Evolutionary conservation across 2,797 vertebrate species (phyloP).

Genomic region (Sylvilagus floridanus): DNA sequence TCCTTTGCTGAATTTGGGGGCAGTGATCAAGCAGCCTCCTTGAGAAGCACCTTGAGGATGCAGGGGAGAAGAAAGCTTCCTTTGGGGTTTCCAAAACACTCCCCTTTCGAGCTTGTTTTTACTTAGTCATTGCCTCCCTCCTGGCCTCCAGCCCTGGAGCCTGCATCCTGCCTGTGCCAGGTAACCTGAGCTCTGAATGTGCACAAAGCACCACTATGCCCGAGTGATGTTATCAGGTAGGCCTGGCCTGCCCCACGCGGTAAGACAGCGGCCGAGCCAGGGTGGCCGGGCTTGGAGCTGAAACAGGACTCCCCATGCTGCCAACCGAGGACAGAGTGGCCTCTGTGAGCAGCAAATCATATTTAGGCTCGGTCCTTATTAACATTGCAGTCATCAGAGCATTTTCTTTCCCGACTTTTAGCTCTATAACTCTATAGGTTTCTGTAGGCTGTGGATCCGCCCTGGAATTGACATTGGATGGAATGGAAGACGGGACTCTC

Average conservation of each 20-base stretch:
- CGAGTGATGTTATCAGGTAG: constrained; percentile 79
- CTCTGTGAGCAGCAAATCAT: constrained; percentile 78
- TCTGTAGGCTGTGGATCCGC: not conserved
- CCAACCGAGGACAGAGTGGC: constrained; percentile 67
- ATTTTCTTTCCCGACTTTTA: constrained; percentile 40
- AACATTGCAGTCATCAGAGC: constrained; percentile 40
- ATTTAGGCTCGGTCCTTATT: constrained; percentile 70
- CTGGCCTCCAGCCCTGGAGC: constrained; percentile 80
- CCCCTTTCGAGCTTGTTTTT: constrained; percentile 65
- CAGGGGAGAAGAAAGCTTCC: constrained; percentile 51
- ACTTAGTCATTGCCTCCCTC: not conserved
- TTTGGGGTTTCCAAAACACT: constrained; percentile 74
- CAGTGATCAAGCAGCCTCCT: constrained; percentile 15
- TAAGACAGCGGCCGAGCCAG: constrained; percentile 84
- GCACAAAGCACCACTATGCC: constrained; percentile 87
- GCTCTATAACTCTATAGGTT: not conserved
- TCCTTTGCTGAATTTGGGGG: not conserved
- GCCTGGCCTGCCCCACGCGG: constrained; percentile 62
- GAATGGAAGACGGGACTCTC: accelerated
- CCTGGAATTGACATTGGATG: not conserved
- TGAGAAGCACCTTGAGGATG: constrained; percentile 70
- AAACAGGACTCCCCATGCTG: constrained; percentile 83
- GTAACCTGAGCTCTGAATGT: constrained; percentile 85
- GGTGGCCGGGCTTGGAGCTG: constrained; percentile 84
- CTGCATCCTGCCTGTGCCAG: constrained; percentile 78